A percentile compares a stretch with the other conserved stretches of the same genome.
Conservation (phyloP, 2,888 invertebrate species). For the Pterostichus madidus region DNA sequence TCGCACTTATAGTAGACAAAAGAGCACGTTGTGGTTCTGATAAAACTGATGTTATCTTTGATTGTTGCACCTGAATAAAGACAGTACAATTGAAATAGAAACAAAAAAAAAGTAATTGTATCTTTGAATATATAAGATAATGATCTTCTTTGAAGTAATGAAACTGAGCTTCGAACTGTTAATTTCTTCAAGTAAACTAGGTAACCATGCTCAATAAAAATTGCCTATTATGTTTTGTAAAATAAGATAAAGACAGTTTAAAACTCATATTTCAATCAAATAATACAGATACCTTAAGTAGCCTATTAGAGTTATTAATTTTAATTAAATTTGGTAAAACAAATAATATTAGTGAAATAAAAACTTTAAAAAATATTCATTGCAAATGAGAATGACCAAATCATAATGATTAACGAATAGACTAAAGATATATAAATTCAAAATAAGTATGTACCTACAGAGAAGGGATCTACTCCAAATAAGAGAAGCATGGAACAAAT, state of each 20-base stretch:
- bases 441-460: conserved; percentile 71
- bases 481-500: conserved; percentile 68
- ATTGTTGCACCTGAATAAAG: conserved; percentile 85
- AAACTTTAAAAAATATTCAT: not conserved
- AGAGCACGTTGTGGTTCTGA: conserved; percentile 96
- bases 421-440: conserved; percentile 29
- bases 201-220: too few relatives aligned
- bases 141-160: too few relatives aligned
- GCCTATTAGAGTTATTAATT: conserved; percentile 15
- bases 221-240: too few relatives aligned
- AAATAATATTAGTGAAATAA: too few relatives aligned
- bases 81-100: conserved; percentile 5
- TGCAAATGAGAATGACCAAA: not conserved
- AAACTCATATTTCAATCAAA: too few relatives aligned
- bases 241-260: too few relatives aligned
- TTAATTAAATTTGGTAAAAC: too few relatives aligned
- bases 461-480: conserved; percentile 65
- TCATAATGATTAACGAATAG: conserved; percentile 23
- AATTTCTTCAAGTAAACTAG: too few relatives aligned
- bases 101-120: not conserved
- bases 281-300: not conserved
- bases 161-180: too few relatives aligned
- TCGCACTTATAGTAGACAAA: conserved; percentile 92
- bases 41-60: conserved; percentile 90
- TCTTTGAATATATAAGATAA: not conserved